phyloP scores from a whole-genome alignment of 2,113 vertebrate genomes.

The Poecile atricapillus region DNA sequence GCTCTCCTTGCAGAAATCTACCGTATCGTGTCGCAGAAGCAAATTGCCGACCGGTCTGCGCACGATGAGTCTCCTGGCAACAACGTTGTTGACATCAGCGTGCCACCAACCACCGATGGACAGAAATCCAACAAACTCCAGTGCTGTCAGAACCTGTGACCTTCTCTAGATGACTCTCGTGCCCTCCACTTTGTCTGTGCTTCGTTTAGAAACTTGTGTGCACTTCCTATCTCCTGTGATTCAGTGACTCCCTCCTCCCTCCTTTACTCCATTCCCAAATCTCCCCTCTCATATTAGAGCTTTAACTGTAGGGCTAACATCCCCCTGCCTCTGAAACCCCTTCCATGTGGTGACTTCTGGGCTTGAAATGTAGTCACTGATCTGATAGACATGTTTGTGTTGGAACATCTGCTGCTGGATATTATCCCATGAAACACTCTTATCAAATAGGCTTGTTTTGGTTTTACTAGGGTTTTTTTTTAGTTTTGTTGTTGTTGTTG shows the following conservation, averaged over 20 bases:
- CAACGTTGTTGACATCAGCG: slow-evolving; percentile 97
- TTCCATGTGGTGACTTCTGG: slow-evolving; percentile 47
- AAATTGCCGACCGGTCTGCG: slow-evolving; percentile 89
- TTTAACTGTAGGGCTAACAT: slow-evolving; percentile 70
- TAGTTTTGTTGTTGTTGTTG: neutral
- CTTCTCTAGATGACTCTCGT: slow-evolving; percentile 1
- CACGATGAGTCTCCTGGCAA: slow-evolving; percentile 95
- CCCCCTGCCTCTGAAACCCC: slow-evolving; percentile 53
- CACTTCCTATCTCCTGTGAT: slow-evolving; percentile 70
- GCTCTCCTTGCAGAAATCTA: slow-evolving; percentile 85
- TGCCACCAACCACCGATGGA: slow-evolving; percentile 92
- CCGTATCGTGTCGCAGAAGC: slow-evolving; percentile 97
- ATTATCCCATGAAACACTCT: slow-evolving; percentile 19
- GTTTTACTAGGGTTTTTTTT: neutral
- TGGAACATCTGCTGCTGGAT: slow-evolving; percentile 54
- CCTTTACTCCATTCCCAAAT: slow-evolving; percentile 18
- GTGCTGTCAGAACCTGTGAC: slow-evolving; percentile 97
- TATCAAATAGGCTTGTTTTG: neutral
- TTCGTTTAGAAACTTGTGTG: slow-evolving; percentile 71
- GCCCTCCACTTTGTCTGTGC: slow-evolving; percentile 63
- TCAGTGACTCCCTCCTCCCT: slow-evolving; percentile 50
- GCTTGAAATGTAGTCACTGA: slow-evolving; percentile 55
- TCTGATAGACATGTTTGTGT: slow-evolving; percentile 38
- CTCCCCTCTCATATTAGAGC: slow-evolving; percentile 38
- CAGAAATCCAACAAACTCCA: slow-evolving; percentile 93